Evolutionary conservation across 2,888 invertebrate genomes (phyloP), one percentile per base, ranked within the genome.

Genomic region (Caradrina kadenii): DNA sequence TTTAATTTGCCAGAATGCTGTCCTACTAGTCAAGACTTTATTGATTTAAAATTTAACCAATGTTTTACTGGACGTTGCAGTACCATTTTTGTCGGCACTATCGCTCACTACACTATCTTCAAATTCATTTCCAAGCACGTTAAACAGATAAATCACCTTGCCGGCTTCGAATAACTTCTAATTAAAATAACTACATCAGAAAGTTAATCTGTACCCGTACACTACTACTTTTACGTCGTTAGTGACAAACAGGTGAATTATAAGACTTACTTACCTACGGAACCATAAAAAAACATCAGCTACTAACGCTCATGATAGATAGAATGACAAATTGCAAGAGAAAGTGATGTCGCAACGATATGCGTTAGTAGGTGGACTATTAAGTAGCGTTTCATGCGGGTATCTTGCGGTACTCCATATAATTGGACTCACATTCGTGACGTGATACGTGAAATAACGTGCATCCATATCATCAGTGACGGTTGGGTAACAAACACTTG

Each of bases 341-440:
- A 95, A 94, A 95, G 94, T 93, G 90, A 91, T 94, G 93, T 94
- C 90, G 93, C 93, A 93, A 94, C 83, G 82, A 83, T 80, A 82
- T 81, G 82, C 72, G 77, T 83, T 83, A 81, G 81, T 83, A 64
- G 82, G 74, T 76, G 76, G 82, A 74, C 80, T 81, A 77, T 78
- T 77, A 86, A 87, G 83, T 85, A 76, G 78, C 58, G 84, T 75
- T 66, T 66, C 60, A 80, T 86, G 83, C 80, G 80, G 85, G 84
- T 79, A 75, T 79, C 85, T 84, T 85, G 86, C 85, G 84, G 87
- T 69, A 81, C 79, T 81, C 73, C 74, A 81, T 58, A 55, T 85
- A 84, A 88, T 88, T 87, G 84, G 68, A 65, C 55, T 75, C 63
- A 76, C 53, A 74, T 75, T 70, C 71, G 55, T 73, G 71, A 67